Base-by-base conservation (phyloP, 2,797 vertebrate genomes). In the Eospalax fontanierii region DNA sequence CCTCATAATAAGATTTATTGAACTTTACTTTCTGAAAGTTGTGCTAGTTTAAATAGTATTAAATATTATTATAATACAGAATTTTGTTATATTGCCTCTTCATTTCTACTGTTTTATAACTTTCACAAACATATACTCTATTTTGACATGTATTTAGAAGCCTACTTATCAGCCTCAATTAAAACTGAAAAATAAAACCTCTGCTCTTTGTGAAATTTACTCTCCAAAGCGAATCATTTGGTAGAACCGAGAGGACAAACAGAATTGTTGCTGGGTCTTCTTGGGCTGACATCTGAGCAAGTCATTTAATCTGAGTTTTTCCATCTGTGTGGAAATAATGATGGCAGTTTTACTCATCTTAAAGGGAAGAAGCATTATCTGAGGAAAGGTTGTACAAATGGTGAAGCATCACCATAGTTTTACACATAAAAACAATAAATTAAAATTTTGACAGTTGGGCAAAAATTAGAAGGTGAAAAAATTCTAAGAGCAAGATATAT, bases 161-260 rank as follows among this genome's bases (percentile, higher is more conserved):
- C 2, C 87, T 73, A 63, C 18, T 83, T 6, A 54, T 11, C 18
- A 78, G 61, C 35, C 66, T 70, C 9, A 75, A 70, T 46, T 63
- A 91, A 85, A 85, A 91, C 40, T 65, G 88, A 90, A 93, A n/a
- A 96, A 84, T 65, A 91, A 91, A n/a, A n/a, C n/a, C n/a, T n/a
- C 5, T 61, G 3, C 21, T 71, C 24, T 76, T 90, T 40, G 89
- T 61, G 68, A 87, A 89, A 40, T 86, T 79, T 83, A 74, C 59
- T 89, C 76, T 91, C 33, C 28, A 82, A 95, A 89, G 40, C 63
- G 65, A 92, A 91, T 57, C 40, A 54, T 0, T 82, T 74, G 54
- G 14, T 74, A 75, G 65, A 84, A 10, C 70, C 71, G 65, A 84
- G 1, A 63, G 38, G 61, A 6, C 7, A 74, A 5, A 93, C 0